Base-by-base conservation (phyloP, 2,888 invertebrate genomes). In the Heliconius ismenius region DNA sequence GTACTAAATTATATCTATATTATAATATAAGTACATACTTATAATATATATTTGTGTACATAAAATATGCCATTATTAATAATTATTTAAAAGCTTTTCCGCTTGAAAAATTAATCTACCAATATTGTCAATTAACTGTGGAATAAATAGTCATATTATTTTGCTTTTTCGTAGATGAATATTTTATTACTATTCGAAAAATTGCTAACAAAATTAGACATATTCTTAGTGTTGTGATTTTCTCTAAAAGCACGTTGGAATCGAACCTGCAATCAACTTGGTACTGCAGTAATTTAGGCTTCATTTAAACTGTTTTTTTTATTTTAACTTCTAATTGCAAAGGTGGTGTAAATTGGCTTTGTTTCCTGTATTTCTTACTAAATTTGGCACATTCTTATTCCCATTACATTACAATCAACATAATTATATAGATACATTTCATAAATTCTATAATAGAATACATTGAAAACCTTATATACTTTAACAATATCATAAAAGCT, bases 321-420 rank as follows among this genome's bases (percentile, higher is more conserved):
- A 64, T 36, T 64, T 36, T n/a, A 69, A 64, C 69, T 65, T 73
- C 60, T 58, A 77, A 77, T 21, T 78, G 78, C 43, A 85, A 86
- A 89, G 86, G 85, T 85, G 85, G 80, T 85, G 26, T 67, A 83
- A 84, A 87, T 91, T 92, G 90, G 91, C 90, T 84, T 84, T 81
- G 81, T 78, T 84, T 86, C 91, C 92, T 92, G 92, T 92, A 91
- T 84, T 43, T 67, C 21, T 67, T 87, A 84, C 89, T 88, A 87
- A 83, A 84, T 91, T 93, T 92, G 92, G 92, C 92, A 92, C 86
- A 83, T 78, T 77, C 80, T 79, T 81, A 79, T 80, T 79, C 65
- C 74, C 75, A 79, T 84, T 89, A 88, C 84, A 83, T 83, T 83
- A 84, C 85, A 85, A 82, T 82, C 83, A 89, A 87, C 87, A 87